phyloP scores from a whole-genome alignment of 2,797 vertebrate genomes.

The Tenualosa ilisha region DNA sequence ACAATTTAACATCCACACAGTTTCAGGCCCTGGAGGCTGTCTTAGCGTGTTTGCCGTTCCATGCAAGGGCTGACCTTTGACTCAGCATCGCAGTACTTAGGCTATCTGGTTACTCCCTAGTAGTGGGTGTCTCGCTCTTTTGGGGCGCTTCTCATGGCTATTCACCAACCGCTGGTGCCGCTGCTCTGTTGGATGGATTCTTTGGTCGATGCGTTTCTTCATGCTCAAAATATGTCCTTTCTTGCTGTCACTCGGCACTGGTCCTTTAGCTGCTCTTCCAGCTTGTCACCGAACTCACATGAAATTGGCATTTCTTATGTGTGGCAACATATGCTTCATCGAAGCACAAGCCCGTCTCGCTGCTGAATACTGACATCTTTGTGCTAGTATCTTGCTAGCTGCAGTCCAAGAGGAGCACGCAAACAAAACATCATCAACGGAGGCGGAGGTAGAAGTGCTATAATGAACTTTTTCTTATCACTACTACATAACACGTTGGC shows the following conservation, averaged over 20 bases:
- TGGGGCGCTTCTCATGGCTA: background rate
- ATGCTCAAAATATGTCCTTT: background rate
- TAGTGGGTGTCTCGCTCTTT: background rate
- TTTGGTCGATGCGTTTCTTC: background rate
- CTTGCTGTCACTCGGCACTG: slow-evolving; percentile 6
- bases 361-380: too few relatives aligned
- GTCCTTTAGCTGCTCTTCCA: slow-evolving; percentile 24
- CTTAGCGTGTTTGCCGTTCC: background rate
- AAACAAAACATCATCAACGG: too few relatives aligned
- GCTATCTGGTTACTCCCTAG: background rate
- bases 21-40: background rate
- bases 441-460: too few relatives aligned
- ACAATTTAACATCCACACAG: background rate
- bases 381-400: too few relatives aligned
- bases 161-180: background rate
- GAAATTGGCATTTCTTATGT: slow-evolving; percentile 24
- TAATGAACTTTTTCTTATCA: too few relatives aligned
- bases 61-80: background rate
- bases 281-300: background rate
- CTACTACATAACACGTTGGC: too few relatives aligned
- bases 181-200: background rate
- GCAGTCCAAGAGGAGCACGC: too few relatives aligned
- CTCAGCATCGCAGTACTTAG: background rate
- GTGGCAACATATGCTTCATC: slow-evolving; percentile 3
- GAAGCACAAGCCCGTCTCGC: too few relatives aligned